These are phyloP conservation scores for Nyctibius bracteatus DNA, from an alignment of 2,113 vertebrate species.

Conservation along the genomic window DNA sequence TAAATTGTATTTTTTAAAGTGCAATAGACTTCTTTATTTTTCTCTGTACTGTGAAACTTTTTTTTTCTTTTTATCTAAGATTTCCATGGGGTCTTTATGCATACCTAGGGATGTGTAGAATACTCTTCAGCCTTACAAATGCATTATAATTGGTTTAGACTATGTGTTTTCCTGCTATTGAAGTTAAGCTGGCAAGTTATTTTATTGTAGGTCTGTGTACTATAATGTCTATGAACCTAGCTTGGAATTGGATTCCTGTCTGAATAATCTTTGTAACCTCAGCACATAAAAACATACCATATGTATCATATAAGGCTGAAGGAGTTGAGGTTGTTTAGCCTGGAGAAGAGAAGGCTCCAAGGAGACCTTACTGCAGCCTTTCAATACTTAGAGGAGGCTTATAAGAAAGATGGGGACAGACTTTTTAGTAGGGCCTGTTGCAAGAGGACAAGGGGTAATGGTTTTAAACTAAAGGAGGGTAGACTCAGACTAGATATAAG, in stretches of 20 bases:
- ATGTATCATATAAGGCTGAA: not conserved
- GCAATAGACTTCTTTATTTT: not conserved
- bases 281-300: not conserved
- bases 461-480: not conserved
- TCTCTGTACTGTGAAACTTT: not conserved
- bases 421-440: not conserved
- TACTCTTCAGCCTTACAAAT: not conserved
- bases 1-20: not conserved
- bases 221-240: not conserved
- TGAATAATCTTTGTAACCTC: not conserved
- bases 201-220: not conserved
- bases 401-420: not conserved
- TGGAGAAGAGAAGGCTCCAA: not conserved
- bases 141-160: not conserved
- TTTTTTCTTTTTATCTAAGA: not conserved
- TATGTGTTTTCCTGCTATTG: not conserved
- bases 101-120: not conserved
- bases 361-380: not conserved
- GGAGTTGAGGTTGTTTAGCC: not conserved
- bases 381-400: not conserved
- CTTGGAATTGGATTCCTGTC: not conserved
- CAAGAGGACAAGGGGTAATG: fast-evolving
- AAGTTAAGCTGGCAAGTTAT: not conserved
- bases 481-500: not conserved
- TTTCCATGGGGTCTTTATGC: not conserved